Evolutionary conservation across 2,797 vertebrate species (phyloP), one percentile per base, ranked within the genome.

Genomic region (Thunnus albacares): DNA sequence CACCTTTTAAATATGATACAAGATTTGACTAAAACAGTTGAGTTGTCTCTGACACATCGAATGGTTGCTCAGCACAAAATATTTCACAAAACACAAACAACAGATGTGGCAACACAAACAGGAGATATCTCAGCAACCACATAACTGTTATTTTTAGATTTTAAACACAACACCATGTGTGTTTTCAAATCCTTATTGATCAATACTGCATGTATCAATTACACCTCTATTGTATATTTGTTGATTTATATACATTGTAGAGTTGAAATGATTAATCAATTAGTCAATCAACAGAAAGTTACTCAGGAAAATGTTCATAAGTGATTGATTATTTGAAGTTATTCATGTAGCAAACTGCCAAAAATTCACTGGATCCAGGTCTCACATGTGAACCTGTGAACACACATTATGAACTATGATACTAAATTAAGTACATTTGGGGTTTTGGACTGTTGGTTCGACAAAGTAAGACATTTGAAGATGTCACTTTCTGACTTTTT

Each of bases 11-110:
- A 18, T 26, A 30, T 12, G 26, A 57, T 15, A 59, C 13, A 3
- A n/a, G 9, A 26, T 20, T 35, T n/a, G 1, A 33, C 18, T 18
- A 12, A 20, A n/a, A 35, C n/a, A 14, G 7, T 35, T 12, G 26
- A 13, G 8, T 66, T 35, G 12, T 59, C 9, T 38, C 5, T 58
- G 56, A 72, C 10, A 2, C 18, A 24, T 58, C 60, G 26, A 55
- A 49, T 17, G 3, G 69, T 77, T 80, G 70, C 73, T 57, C 57
- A 53, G 82, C 70, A 41, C 60, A 64, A 51, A 67, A 56, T 60
- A 18, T 15, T 51, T 75, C n/a, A 24, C 8, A 33, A 20, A 9
- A 7, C 59, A n/a, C 56, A 64, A 75, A 45, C 70, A 75, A 33
- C 71, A 64, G 57, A 71, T 59, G 62, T 71, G 63, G 35, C 24